Base-by-base conservation (phyloP, 2,888 invertebrate genomes). In the Rotaria socialis region DNA sequence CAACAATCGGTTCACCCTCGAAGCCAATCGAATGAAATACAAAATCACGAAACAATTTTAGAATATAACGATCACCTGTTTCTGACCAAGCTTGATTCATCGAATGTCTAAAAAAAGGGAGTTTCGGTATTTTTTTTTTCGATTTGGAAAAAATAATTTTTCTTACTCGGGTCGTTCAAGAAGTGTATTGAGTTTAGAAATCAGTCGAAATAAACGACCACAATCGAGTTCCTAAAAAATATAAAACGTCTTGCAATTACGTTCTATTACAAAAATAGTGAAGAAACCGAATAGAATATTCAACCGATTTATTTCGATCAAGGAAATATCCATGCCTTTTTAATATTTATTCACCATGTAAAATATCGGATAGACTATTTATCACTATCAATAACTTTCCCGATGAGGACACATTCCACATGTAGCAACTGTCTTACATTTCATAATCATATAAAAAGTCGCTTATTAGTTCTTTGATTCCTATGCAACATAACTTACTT, bases 11-110 rank as follows among this genome's bases (percentile, higher is more conserved):
- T 88, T 94, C 93, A 89, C 96, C 96, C 88, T 94, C 94, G 35
- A 94, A 94, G 88, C 96, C 95, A 55, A 90, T 90, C 91, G 96
- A 95, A 93, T 99, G 98, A 92, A 99, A 98, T 89, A 98, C 93
- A 91, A 96, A 96, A 92, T 99, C 98, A 88, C 98, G 94, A 93
- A 97, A 99, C 90, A 99, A 92, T 92, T 98, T 98, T 92, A 99
- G 93, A 95, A 99, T 95, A 92, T 98, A 99, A 86, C 98, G 94
- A 92, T 98, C 96, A 41, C 97, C 98, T 41, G 97, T 98, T 92
- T 99, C 99, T 60, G 96, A 94, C 98, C 99, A 99, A 24, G 80
- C 80, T 80, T 80, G 80, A 80, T 80, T 80, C n/a, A 80, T n/a
- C n/a, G 80, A 43, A 80, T 80, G 47, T 47, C 80, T 80, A 5